Conservation (phyloP, 2,888 invertebrate species). For the Drosophila rubida region DNA sequence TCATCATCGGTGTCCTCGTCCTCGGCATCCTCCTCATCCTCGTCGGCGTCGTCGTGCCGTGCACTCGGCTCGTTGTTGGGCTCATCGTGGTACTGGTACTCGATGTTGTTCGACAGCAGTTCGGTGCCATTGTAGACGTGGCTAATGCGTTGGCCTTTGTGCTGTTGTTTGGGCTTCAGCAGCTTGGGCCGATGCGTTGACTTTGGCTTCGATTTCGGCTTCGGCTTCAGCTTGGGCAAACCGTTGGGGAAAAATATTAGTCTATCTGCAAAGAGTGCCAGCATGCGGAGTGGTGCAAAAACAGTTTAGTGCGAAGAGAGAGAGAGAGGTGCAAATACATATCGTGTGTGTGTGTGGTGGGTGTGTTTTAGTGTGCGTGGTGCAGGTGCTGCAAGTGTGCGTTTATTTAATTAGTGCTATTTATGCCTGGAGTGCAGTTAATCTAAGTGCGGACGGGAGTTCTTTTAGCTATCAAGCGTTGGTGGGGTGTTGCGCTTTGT, state of each 20-base stretch:
- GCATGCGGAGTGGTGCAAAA: slow-evolving; percentile 69
- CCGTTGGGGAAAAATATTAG: slow-evolving; percentile 83
- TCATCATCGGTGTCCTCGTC: slow-evolving; percentile 83
- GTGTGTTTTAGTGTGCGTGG: slow-evolving; percentile 26
- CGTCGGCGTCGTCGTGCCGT: slow-evolving; percentile 56
- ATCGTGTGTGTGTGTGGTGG: slow-evolving; percentile 8
- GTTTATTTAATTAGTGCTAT: slow-evolving; percentile 67
- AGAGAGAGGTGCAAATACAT: slow-evolving; percentile 54
- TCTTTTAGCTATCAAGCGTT: not conserved
- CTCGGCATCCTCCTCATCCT: slow-evolving; percentile 33
- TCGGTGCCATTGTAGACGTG: slow-evolving; percentile 54
- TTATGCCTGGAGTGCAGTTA: slow-evolving; percentile 51
- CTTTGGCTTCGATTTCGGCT: slow-evolving; percentile 70
- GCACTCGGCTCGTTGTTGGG: slow-evolving; percentile 39
- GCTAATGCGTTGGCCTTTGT: slow-evolving; percentile 45
- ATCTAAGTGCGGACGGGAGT: slow-evolving; percentile 12
- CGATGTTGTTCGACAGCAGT: slow-evolving; percentile 73
- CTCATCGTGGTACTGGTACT: slow-evolving; percentile 64
- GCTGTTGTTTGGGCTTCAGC: slow-evolving; percentile 29
- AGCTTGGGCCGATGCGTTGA: slow-evolving; percentile 14
- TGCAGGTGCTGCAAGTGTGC: slow-evolving; percentile 33
- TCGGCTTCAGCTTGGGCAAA: slow-evolving; percentile 81
- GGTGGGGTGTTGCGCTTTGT: too few relatives aligned
- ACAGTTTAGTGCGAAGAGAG: slow-evolving; percentile 71
- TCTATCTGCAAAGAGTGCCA: slow-evolving; percentile 80